Evolutionary conservation across 1,140 invertebrate genomes (phyloP), one percentile per base, ranked within the genome.

Genomic region (Zophobas atratus): DNA sequence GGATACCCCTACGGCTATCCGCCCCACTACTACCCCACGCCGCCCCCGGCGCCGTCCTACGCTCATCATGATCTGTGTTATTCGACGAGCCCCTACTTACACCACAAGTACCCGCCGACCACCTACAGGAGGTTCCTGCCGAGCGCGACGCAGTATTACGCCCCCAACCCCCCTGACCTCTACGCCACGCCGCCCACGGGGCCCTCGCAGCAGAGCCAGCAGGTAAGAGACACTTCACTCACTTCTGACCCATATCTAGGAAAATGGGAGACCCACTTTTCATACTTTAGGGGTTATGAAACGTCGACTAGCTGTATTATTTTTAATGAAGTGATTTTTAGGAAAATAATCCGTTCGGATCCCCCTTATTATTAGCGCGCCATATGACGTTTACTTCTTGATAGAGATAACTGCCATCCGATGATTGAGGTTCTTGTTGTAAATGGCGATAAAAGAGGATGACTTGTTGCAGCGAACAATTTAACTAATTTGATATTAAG

Each of bases 11-110:
- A 86, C 75, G 56, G 77, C 6, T 82, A 92, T 84, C 89, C 90
- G 77, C 89, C 90, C 70, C 90, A 91, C 75, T 91, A 88, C 80
- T 87, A 88, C 82, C 84, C 87, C 39, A 82, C 87, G 33, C 77
- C 88, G 70, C 85, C 85, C 74, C 85, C 85, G 48, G 80, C 80
- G 8, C 79, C 81, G 46, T 73, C 85, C 4, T 84, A 84, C 74
- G 53, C 83, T 63, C 86, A 86, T 76, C 85, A 87, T 53, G 85
- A 86, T 57, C 74, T 86, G 38, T 86, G 85, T 75, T 88, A 88
- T 82, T 82, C 87, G 33, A 78, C 81, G 2, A 76, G 43, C 49
- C 46, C 82, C 6, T 83, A 84, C 34, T 51, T 82, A 55, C 80
- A 81, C 70, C 77, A 79, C 51, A 80, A 81, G 51, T 83, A 82